Percentiles rank a stretch among this genome's conserved stretches.
Conservation (phyloP, 2,888 invertebrate species). For the Tanypteryx hageni region DNA sequence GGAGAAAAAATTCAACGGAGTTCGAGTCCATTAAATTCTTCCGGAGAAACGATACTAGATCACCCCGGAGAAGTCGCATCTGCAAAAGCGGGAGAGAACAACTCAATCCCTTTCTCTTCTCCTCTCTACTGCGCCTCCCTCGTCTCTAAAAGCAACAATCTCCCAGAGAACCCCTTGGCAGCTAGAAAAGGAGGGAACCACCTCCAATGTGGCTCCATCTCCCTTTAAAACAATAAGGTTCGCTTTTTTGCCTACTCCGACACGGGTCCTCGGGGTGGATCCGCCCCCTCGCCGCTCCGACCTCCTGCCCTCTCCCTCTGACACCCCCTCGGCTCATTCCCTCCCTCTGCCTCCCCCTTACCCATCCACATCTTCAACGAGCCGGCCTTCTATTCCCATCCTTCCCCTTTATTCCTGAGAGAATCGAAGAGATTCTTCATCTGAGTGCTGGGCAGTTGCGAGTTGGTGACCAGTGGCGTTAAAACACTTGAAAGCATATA, state of each 20-base stretch:
- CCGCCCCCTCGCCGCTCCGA: background rate
- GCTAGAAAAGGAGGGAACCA: background rate
- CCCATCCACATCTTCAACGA: background rate
- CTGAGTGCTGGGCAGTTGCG: too few species aligned
- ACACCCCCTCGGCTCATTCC: background rate
- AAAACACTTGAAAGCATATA: too few species aligned
- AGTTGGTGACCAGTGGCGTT: too few species aligned
- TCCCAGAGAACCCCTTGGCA: background rate
- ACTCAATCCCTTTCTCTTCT: background rate
- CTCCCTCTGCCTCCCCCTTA: background rate
- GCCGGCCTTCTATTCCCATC: background rate
- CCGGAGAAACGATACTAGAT: background rate
- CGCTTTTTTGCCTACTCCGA: background rate
- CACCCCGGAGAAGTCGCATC: background rate
- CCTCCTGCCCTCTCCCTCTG: background rate
- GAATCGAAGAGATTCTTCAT: background rate
- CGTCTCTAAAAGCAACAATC: background rate
- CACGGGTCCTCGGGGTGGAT: background rate
- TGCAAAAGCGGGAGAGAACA: background rate
- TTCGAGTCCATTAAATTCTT: too few species aligned
- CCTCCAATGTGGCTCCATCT: background rate
- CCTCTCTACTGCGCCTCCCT: background rate
- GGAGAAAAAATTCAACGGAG: too few species aligned
- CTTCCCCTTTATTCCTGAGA: background rate
- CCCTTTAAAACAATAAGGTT: conserved; percentile 21